Conservation (phyloP, 2,888 invertebrate genomes). For the Linnaemya tessellans region DNA sequence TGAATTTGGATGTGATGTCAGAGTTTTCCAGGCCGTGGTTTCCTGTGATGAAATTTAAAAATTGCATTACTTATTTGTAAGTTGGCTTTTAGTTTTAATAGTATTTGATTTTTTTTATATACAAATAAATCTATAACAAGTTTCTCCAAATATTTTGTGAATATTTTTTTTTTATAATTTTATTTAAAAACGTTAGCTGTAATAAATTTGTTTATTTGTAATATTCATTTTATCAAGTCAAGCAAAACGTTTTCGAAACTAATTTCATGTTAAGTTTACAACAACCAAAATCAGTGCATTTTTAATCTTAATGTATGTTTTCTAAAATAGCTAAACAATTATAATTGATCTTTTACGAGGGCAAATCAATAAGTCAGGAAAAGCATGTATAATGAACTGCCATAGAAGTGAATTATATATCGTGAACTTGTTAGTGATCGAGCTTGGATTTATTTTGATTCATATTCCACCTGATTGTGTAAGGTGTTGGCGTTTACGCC, state of each 20-base stretch:
- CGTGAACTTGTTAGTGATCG: too few species aligned
- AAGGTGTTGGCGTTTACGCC: too few species aligned
- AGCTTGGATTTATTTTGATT: too few species aligned
- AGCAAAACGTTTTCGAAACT: slow-evolving; percentile 28
- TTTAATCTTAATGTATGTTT: not conserved
- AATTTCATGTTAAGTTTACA: slow-evolving; percentile 2
- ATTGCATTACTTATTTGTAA: not conserved
- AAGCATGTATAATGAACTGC: too few species aligned
- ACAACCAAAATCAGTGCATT: not conserved
- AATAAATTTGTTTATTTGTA: slow-evolving; percentile 10
- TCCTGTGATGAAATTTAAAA: slow-evolving; percentile 77
- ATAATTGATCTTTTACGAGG: not conserved
- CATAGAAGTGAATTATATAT: too few species aligned
- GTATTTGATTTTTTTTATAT: not conserved
- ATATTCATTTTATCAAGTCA: slow-evolving; percentile 23
- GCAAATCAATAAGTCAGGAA: not conserved
- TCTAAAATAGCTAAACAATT: not conserved
- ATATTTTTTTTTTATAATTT: not conserved
- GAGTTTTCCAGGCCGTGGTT: slow-evolving; percentile 83
- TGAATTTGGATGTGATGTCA: slow-evolving; percentile 83
- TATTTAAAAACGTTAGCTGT: not conserved
- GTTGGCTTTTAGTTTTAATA: not conserved
- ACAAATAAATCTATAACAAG: not conserved
- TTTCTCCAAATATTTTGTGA: not conserved
- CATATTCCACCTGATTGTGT: too few species aligned